Percentiles rank a stretch among this genome's conserved stretches.
Conservation (phyloP, 2,113 vertebrate genomes). For the Lucifuga dentata region DNA sequence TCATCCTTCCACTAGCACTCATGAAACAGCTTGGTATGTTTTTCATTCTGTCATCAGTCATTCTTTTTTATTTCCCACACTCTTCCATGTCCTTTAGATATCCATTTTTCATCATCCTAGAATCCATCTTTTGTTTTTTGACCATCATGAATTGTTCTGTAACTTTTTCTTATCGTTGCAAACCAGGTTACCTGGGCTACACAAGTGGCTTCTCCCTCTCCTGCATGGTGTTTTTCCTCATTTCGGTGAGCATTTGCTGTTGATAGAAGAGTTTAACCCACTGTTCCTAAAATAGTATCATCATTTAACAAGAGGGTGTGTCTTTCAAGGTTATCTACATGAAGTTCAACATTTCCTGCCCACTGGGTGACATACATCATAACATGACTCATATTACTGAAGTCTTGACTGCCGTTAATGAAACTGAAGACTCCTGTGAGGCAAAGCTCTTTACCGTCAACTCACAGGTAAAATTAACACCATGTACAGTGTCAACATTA, state of each 20-base stretch:
- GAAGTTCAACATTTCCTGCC: conserved; percentile 86
- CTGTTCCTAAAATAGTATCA: neutral
- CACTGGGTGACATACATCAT: conserved; percentile 19
- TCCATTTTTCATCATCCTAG: conserved; percentile 13
- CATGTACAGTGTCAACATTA: neutral
- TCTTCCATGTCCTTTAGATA: neutral
- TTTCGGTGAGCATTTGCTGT: conserved; percentile 84
- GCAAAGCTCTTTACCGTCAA: conserved; percentile 84
- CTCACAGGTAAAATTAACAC: conserved; percentile 80
- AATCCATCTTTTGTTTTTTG: neutral
- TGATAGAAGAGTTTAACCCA: neutral
- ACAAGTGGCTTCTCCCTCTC: conserved; percentile 91
- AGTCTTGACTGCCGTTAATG: neutral
- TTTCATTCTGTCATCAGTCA: conserved; percentile 40
- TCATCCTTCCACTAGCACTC: conserved; percentile 88
- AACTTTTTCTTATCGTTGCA: neutral
- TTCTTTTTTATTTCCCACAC: conserved; percentile 1
- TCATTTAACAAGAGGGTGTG: conserved; percentile 1
- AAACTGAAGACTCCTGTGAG: conserved; percentile 71
- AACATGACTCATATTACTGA: neutral
- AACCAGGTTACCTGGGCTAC: conserved; percentile 89
- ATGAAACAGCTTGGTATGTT: conserved; percentile 91
- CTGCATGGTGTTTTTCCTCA: conserved; percentile 91
- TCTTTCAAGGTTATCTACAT: conserved; percentile 87
- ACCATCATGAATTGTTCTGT: neutral